Evolutionary conservation across 2,113 vertebrate species (phyloP), one percentile per base, ranked within the genome.

Genomic region (Pongo pygmaeus): DNA sequence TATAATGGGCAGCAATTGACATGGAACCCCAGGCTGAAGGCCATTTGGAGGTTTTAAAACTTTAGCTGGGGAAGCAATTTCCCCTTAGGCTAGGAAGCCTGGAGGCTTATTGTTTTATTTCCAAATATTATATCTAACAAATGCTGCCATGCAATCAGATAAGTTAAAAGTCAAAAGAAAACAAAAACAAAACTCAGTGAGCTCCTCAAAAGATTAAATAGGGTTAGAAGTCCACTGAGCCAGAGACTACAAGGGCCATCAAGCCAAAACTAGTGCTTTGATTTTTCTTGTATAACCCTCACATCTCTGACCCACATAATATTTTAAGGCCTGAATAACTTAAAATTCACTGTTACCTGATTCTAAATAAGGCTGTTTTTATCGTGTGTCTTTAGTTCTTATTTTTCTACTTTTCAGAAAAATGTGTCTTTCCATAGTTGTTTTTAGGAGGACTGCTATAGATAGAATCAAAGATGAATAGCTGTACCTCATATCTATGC

Each of bases 341-440:
- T 93, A 81, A 93, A 97, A 91, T 95, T 67, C 43, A 52, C 27
- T 81, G 16, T 70, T 59, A 94, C 14, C 40, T 96, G 9, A 4
- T 81, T 83, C 43, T 57, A 95, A 96, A 89, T 57, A 97, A 93
- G 96, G 35, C 57, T 46, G 5, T 80, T 93, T 38, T 88, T 88
- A 8, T 90, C 20, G 52, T 67, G 81, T 85, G 48, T 91, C n/a
- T 89, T 91, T 92, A 55, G 22, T 78, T 83, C n/a, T 88, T 91
- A 80, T 72, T 96, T 96, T 72, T 22, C 6, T 84, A 43, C 50
- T 89, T 70, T 78, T 40, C 57, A 64, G 85, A 89, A 89, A 89
- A 93, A 85, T 40, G 1, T 90, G 27, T 80, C 50, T 91, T 80
- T 85, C 52, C 30, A 52, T 78, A 80, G 85, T 94, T 83, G 17